These are phyloP conservation scores for Gymnarchus niloticus DNA, from an alignment of 2,113 vertebrate genomes.

Conservation along the genomic window DNA sequence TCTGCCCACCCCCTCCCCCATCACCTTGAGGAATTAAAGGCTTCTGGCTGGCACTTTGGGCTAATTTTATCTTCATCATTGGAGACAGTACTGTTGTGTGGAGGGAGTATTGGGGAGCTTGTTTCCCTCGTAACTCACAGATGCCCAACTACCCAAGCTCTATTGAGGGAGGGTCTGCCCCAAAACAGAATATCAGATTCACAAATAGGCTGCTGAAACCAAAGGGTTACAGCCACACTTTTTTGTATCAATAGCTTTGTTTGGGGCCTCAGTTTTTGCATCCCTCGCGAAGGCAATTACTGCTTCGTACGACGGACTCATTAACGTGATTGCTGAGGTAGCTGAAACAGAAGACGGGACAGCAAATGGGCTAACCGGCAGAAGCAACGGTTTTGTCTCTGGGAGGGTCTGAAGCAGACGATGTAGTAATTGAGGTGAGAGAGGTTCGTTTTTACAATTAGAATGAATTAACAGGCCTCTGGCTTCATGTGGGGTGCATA, in stretches of 20 bases:
- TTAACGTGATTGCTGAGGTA: conserved; percentile 40
- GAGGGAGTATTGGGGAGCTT: conserved; percentile 33
- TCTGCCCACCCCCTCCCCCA: too few relatives aligned
- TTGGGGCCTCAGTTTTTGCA: conserved; percentile 13
- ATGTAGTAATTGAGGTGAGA: not conserved
- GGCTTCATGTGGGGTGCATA: not conserved
- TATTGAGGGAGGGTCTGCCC: conserved; percentile 2
- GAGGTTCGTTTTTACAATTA: not conserved
- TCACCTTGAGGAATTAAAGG: conserved; percentile 23
- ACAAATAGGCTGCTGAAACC: not conserved
- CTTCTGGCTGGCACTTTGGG: conserved; percentile 43
- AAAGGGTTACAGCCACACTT: not conserved
- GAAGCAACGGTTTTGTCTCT: not conserved
- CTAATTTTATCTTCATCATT: conserved; percentile 55
- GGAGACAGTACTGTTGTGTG: conserved; percentile 39
- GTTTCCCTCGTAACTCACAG: conserved; percentile 34
- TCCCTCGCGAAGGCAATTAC: conserved; percentile 42
- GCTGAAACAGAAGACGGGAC: conserved; percentile 38
- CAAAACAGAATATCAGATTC: not conserved
- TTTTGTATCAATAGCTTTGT: conserved; percentile 2
- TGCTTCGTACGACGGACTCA: conserved; percentile 31
- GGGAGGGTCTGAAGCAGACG: not conserved
- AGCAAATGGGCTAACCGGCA: conserved; percentile 28
- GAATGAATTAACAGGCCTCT: not conserved
- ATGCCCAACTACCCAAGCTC: conserved; percentile 29